Evolutionary conservation across 2,113 vertebrate genomes (phyloP).

Genomic region (Bubo scandiacus): DNA sequence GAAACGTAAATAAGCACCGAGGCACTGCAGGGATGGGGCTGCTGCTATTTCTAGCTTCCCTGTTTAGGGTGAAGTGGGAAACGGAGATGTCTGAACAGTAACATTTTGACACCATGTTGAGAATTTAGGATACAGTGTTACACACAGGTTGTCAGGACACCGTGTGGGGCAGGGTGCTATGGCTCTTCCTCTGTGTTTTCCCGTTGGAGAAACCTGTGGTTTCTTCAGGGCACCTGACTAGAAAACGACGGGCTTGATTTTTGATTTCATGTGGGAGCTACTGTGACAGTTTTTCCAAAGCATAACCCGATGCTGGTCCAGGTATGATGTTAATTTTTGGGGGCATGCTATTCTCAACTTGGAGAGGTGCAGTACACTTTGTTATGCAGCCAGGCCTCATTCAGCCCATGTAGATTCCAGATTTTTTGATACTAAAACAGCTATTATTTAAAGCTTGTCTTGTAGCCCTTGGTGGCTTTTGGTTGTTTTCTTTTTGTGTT

Average conservation of each 20-base stretch:
- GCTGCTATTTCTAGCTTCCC: background rate
- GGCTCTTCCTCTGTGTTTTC: background rate
- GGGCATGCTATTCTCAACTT: background rate
- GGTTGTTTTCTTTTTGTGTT: background rate
- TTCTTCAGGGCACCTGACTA: background rate
- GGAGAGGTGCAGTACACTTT: background rate
- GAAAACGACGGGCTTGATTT: background rate
- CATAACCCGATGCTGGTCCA: background rate
- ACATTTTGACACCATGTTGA: background rate
- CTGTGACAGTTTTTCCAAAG: background rate
- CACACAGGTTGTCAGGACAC: too few relatives aligned
- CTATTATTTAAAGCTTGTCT: background rate
- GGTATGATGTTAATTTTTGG: background rate
- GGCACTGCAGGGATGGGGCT: background rate
- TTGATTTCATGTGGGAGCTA: background rate
- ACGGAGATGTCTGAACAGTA: background rate
- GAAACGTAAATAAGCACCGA: conserved; percentile 25
- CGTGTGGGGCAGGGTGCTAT: background rate
- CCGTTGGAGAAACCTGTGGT: background rate
- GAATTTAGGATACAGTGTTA: background rate
- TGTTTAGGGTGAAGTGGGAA: background rate
- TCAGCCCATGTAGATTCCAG: background rate
- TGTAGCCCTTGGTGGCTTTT: background rate
- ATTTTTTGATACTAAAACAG: background rate
- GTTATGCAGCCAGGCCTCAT: background rate